These are phyloP conservation scores for Todiramphus saurophagus DNA, from an alignment of 2,113 vertebrate species.

Conservation along the genomic window DNA sequence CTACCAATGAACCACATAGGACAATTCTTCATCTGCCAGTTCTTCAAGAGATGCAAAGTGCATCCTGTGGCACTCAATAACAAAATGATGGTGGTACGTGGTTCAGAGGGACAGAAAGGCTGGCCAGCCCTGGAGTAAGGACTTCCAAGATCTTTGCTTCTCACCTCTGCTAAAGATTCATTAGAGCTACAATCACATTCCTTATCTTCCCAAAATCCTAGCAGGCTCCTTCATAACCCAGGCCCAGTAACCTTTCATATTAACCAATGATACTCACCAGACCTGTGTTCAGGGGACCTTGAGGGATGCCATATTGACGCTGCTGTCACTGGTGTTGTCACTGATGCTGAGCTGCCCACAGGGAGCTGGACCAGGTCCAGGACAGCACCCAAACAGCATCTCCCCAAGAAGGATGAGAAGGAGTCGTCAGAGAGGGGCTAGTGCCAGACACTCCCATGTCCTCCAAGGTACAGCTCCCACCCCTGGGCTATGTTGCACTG, in stretches of 20 bases:
- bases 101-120: neutral
- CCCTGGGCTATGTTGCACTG: neutral
- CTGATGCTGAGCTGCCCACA: neutral
- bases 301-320: neutral
- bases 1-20: neutral
- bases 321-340: neutral
- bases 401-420: rapidly evolving
- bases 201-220: neutral
- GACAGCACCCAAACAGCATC: neutral
- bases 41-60: neutral
- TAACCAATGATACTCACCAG: neutral
- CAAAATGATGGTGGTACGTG: rapidly evolving
- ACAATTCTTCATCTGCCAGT: neutral
- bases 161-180: neutral
- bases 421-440: neutral
- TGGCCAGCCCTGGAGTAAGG: neutral
- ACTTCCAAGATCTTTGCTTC: neutral
- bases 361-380: neutral
- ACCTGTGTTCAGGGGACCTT: neutral
- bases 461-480: neutral
- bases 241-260: neutral
- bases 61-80: neutral
- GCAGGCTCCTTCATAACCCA: rapidly evolving
- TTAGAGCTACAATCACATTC: neutral
- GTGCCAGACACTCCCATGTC: neutral